Evolutionary conservation across 2,888 invertebrate genomes (phyloP).

Genomic region (Cephus pygmeus): DNA sequence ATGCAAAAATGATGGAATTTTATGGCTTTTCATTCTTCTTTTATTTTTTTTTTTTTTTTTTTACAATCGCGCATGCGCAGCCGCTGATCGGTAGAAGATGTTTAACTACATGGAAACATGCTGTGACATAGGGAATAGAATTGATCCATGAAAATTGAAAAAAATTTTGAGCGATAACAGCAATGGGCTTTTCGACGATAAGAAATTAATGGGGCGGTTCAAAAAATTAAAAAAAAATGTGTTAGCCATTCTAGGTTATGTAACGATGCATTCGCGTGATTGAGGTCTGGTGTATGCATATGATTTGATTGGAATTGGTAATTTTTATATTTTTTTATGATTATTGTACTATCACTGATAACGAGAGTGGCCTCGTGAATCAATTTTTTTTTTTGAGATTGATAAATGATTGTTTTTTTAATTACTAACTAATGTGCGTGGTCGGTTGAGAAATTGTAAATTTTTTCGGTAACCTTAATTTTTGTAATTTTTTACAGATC

Average conservation of each 20-base stretch:
- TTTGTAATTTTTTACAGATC: conserved; percentile 40
- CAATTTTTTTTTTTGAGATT: background rate
- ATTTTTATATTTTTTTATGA: background rate
- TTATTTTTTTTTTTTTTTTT: background rate
- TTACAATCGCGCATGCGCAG: background rate
- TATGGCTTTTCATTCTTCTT: background rate
- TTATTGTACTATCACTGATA: background rate
- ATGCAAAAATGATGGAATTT: background rate
- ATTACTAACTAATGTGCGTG: background rate
- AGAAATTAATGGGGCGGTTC: background rate
- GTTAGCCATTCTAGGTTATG: background rate
- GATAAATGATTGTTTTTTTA: background rate
- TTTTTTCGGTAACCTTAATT: background rate
- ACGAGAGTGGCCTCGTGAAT: background rate
- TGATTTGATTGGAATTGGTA: background rate
- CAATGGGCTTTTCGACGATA: background rate
- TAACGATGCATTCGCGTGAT: background rate
- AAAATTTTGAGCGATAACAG: background rate
- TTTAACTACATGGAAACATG: background rate
- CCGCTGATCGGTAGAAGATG: background rate
- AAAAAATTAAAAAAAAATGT: too few species aligned
- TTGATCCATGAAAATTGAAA: background rate
- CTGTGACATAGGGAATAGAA: background rate
- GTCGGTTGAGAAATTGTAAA: background rate
- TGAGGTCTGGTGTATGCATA: background rate